A percentile compares a stretch with the other conserved stretches of the same genome.
Evolutionary conservation across 2,113 vertebrate species (phyloP).

Genomic region (Reinhardtius hippoglossoides): DNA sequence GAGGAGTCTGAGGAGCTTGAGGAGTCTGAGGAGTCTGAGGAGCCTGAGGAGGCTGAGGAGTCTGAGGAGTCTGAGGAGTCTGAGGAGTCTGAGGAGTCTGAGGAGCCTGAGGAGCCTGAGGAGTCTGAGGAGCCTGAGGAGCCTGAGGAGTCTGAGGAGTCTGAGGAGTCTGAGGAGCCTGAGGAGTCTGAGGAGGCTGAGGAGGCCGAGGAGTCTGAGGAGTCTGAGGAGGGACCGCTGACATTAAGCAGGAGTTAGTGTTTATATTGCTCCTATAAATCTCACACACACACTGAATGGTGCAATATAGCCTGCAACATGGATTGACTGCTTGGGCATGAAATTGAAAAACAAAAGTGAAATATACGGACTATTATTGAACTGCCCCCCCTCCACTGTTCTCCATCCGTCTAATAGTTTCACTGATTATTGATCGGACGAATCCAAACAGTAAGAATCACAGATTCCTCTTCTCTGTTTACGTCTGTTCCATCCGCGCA

Average conservation of each 20-base stretch:
- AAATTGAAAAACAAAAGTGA: conserved; percentile 76
- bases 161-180: too few relatives aligned
- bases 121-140: too few relatives aligned
- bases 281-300: conserved; percentile 50
- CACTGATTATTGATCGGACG: conserved; percentile 4
- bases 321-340: conserved; percentile 69
- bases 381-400: neutral
- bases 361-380: conserved; percentile 48
- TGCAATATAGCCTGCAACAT: conserved; percentile 67
- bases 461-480: neutral
- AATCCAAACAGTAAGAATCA: neutral
- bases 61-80: too few relatives aligned
- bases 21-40: too few relatives aligned
- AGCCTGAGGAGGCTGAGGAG: too few relatives aligned
- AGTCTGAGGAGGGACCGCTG: conserved; percentile 54
- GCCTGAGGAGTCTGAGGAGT: too few relatives aligned
- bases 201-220: too few relatives aligned
- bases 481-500: neutral
- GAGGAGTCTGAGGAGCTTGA: too few relatives aligned
- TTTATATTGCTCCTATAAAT: conserved; percentile 75
- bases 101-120: too few relatives aligned
- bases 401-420: conserved; percentile 8
- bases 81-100: too few relatives aligned
- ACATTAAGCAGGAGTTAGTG: conserved; percentile 66
- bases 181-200: too few relatives aligned